phyloP scores from a whole-genome alignment of 2,888 invertebrate species.

The Catonia carolina region DNA sequence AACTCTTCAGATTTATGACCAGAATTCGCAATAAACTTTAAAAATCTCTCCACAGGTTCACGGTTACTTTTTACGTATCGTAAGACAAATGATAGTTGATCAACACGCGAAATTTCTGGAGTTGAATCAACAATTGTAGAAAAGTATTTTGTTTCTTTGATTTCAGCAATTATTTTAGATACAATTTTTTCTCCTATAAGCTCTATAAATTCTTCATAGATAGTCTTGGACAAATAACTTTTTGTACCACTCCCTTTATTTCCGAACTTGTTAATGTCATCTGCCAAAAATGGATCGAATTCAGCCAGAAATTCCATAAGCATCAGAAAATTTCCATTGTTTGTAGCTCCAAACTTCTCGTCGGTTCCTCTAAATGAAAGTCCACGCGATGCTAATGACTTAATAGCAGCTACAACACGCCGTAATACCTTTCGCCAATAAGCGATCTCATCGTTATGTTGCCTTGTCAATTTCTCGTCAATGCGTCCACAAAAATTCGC shows the following conservation, averaged over 20 bases:
- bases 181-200: slow-evolving; percentile 16
- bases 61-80: slow-evolving; percentile 21
- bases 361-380: slow-evolving; percentile 5
- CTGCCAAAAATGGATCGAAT: slow-evolving; percentile 10
- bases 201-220: slow-evolving; percentile 10
- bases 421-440: neutral
- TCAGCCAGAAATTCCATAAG: slow-evolving; percentile 6
- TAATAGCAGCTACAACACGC: neutral
- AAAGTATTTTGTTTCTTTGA: slow-evolving; percentile 17
- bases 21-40: slow-evolving; percentile 27
- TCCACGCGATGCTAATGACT: neutral
- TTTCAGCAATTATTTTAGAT: slow-evolving; percentile 10
- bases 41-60: slow-evolving; percentile 24
- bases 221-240: slow-evolving; percentile 8
- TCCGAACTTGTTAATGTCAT: slow-evolving; percentile 15
- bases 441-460: neutral
- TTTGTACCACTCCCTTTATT: slow-evolving; percentile 8
- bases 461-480: neutral
- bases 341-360: slow-evolving; percentile 5
- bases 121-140: slow-evolving; percentile 22
- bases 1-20: slow-evolving; percentile 31
- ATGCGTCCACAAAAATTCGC: neutral
- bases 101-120: slow-evolving; percentile 25
- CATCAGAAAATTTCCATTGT: slow-evolving; percentile 16
- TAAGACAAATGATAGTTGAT: slow-evolving; percentile 25